Evolutionary conservation across 2,113 vertebrate species (phyloP).

Genomic region (Ailuropoda melanoleuca): DNA sequence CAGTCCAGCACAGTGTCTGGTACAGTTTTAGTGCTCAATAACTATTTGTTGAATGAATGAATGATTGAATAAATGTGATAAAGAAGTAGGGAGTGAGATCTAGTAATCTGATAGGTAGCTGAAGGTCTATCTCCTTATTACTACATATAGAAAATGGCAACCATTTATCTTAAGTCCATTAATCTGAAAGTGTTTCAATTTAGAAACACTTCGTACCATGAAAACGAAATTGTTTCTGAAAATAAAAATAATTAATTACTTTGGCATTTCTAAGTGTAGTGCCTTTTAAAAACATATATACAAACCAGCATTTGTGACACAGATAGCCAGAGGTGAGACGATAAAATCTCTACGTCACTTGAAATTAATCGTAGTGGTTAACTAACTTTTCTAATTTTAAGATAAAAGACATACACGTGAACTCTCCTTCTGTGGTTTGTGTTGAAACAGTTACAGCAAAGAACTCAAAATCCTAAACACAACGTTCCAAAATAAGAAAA

Average conservation of each 20-base stretch:
- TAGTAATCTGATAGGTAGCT: neutral
- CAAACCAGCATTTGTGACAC: slow-evolving; percentile 72
- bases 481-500: neutral
- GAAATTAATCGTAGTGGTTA: neutral
- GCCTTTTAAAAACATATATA: neutral
- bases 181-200: slow-evolving; percentile 76
- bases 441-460: slow-evolving; percentile 12
- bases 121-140: slow-evolving; percentile 16
- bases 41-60: slow-evolving; percentile 43
- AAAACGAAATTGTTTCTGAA: slow-evolving; percentile 63
- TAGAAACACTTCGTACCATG: slow-evolving; percentile 73
- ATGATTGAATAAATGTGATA: neutral
- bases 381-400: slow-evolving; percentile 22
- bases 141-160: slow-evolving; percentile 39
- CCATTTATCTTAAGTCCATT: slow-evolving; percentile 69
- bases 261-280: slow-evolving; percentile 57
- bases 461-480: neutral
- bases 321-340: slow-evolving; percentile 40
- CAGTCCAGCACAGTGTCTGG: neutral
- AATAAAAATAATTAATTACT: slow-evolving; percentile 51
- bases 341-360: neutral
- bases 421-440: neutral
- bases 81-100: neutral
- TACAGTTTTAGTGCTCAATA: neutral
- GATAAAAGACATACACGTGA: neutral